Evolutionary conservation across 2,888 invertebrate species (phyloP).

Genomic region (Gymnoscelis rufifasciata): DNA sequence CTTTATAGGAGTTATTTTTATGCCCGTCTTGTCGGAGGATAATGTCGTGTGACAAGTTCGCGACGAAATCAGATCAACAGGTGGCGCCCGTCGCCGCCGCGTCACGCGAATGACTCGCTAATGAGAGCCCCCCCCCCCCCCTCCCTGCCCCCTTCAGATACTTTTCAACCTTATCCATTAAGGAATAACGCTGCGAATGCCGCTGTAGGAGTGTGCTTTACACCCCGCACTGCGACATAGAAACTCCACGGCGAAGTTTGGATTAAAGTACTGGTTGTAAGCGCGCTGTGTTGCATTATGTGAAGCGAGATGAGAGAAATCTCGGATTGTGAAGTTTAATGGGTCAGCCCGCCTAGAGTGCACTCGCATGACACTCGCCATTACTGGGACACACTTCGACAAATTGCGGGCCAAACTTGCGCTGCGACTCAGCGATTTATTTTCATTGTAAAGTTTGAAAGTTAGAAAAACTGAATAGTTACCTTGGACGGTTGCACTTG

Average conservation of each 20-base stretch:
- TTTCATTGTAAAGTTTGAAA: constrained; percentile 9
- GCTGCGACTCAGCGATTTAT: constrained; percentile 8
- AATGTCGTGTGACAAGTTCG: constrained; percentile 10
- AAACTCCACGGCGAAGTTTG: not conserved
- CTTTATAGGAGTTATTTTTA: not conserved
- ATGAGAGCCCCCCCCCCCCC: constrained; percentile 3
- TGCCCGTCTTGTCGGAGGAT: constrained; percentile 2
- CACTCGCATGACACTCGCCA: not conserved
- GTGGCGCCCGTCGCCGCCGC: constrained; percentile 12
- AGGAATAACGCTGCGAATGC: not conserved
- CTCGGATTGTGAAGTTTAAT: constrained; percentile 7
- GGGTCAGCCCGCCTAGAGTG: constrained; percentile 8
- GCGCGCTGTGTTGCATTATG: constrained; percentile 4
- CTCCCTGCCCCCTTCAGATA: not conserved
- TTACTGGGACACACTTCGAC: constrained; percentile 4
- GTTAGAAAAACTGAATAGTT: constrained; percentile 7
- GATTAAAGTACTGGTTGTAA: constrained; percentile 3
- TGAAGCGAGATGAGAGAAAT: constrained; percentile 3
- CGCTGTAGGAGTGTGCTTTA: not conserved
- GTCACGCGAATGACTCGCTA: constrained; percentile 14
- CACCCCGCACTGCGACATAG: constrained; percentile 2
- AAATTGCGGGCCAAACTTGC: constrained; percentile 7
- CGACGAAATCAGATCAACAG: constrained; percentile 15
- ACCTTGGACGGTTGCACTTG: not conserved
- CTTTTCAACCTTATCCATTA: not conserved